Evolutionary conservation across 2,113 vertebrate species (phyloP).

Genomic region (Asarcornis scutulata): DNA sequence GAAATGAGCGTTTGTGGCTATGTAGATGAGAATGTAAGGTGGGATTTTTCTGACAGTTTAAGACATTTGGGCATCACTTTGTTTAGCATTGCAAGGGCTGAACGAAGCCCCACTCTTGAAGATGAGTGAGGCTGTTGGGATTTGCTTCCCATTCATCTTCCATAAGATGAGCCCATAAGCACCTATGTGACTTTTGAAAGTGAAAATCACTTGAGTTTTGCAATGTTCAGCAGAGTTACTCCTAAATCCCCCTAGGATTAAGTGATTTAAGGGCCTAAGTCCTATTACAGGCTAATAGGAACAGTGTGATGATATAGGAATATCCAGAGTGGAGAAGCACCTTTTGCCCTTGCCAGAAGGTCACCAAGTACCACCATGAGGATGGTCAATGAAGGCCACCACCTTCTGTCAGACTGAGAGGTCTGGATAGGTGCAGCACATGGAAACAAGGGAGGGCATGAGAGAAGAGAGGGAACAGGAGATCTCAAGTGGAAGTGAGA

Average conservation of each 20-base stretch:
- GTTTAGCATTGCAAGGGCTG: neutral
- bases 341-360: neutral
- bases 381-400: neutral
- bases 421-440: neutral
- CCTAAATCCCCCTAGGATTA: neutral
- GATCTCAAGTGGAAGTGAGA: neutral
- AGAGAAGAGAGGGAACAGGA: neutral
- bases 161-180: rapidly evolving
- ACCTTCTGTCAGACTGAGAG: neutral
- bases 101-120: neutral
- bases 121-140: neutral
- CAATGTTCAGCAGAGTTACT: neutral
- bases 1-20: neutral
- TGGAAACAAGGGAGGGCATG: rapidly evolving
- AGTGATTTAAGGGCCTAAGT: neutral
- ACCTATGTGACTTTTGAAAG: neutral
- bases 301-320: neutral
- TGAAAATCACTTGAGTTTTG: neutral
- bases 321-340: neutral
- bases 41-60: neutral
- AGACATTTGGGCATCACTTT: neutral
- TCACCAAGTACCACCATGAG: neutral
- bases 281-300: neutral
- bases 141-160: neutral
- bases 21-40: neutral